Evolutionary conservation across 1,140 invertebrate species (phyloP).

Genomic region (Rhyacophila brunnea): DNA sequence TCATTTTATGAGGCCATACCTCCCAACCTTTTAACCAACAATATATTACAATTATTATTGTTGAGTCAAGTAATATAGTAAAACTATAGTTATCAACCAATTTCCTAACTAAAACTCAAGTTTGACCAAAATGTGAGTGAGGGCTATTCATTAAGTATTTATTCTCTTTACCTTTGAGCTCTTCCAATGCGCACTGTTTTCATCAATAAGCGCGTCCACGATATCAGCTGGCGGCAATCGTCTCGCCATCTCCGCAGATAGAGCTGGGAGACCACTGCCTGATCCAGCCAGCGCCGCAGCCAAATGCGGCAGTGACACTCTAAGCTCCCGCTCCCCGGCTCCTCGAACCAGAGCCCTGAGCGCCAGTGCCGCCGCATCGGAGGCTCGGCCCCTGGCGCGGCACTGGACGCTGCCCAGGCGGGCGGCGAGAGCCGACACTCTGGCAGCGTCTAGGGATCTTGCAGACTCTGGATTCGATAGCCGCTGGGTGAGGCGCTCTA

Average conservation of each 20-base stretch:
- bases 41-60: no score
- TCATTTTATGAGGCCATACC: no score
- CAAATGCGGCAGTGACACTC: constrained; percentile 10
- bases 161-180: constrained; percentile 60
- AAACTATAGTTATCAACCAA: no score
- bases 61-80: no score
- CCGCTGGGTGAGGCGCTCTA: constrained; percentile 20
- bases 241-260: constrained; percentile 16
- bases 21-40: no score
- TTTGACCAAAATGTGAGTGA: no score
- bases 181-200: constrained; percentile 63
- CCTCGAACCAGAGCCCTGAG: constrained; percentile 6
- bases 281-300: constrained; percentile 15
- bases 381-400: constrained; percentile 17
- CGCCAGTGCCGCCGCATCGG: constrained; percentile 9
- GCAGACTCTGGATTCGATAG: constrained; percentile 9
- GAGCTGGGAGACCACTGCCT: constrained; percentile 2
- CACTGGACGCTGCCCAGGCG: constrained; percentile 11
- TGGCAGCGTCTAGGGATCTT: background rate
- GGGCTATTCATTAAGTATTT: no score
- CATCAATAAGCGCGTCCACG: constrained; percentile 60
- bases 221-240: constrained; percentile 59
- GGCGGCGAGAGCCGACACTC: constrained; percentile 12
- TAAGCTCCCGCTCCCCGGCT: background rate
- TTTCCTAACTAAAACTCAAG: no score